A percentile compares a stretch with the other conserved stretches of the same genome.
These are phyloP conservation scores for Hoplias malabaricus DNA, from an alignment of 2,113 vertebrate species.

Conservation along the genomic window DNA sequence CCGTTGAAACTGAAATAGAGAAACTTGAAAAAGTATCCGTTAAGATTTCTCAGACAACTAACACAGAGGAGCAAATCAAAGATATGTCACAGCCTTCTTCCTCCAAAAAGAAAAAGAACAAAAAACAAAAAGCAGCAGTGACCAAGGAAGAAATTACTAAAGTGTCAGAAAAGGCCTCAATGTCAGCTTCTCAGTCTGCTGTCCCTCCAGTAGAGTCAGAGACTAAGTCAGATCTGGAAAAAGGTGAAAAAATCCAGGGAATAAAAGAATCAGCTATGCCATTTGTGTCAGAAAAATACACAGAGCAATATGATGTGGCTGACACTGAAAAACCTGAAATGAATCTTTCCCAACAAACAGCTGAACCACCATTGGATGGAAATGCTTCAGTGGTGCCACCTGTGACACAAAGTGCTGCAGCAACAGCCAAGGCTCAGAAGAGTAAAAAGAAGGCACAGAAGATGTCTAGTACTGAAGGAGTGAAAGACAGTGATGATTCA, in stretches of 20 bases:
- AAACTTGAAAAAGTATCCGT: constrained; percentile 31
- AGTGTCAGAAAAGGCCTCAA: neutral
- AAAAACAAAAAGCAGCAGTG: neutral
- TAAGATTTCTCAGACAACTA: neutral
- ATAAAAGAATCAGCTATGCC: neutral
- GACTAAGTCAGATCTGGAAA: neutral
- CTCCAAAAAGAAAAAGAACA: constrained; percentile 10
- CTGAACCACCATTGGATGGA: constrained; percentile 21
- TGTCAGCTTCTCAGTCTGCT: neutral
- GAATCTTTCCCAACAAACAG: constrained; percentile 26
- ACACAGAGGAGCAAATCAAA: neutral
- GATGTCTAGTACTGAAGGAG: neutral
- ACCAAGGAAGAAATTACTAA: constrained; percentile 10
- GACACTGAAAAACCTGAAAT: constrained; percentile 11
- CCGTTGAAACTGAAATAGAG: constrained; percentile 49
- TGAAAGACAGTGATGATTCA: neutral
- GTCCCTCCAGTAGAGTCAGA: constrained; percentile 12
- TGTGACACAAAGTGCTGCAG: constrained; percentile 41
- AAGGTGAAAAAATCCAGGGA: neutral
- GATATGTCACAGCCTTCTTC: neutral
- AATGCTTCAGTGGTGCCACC: constrained; percentile 4
- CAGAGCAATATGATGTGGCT: neutral
- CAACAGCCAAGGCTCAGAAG: constrained; percentile 21
- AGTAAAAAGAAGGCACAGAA: constrained; percentile 33
- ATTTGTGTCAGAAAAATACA: neutral